Evolutionary conservation across 2,888 invertebrate species (phyloP).

Genomic region (Psylliodes chrysocephalus): DNA sequence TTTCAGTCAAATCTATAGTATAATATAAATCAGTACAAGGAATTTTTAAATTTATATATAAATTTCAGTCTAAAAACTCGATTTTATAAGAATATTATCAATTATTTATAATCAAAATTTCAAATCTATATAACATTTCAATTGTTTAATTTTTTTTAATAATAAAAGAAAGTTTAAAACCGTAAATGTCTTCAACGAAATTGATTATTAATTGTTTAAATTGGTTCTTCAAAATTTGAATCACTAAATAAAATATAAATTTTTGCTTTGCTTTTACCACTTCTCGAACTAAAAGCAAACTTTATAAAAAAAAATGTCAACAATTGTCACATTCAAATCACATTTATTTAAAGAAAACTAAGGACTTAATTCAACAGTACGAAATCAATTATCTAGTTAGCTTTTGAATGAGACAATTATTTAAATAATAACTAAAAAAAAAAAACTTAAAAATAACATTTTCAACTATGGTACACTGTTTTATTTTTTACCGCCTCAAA

Average conservation of each 20-base stretch:
- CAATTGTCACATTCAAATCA: constrained; percentile 35
- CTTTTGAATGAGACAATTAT: constrained; percentile 5
- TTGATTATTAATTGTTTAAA: too few species aligned
- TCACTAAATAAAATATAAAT: too few species aligned
- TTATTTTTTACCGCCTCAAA: too few species aligned
- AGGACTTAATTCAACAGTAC: constrained; percentile 34
- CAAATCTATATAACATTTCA: not conserved
- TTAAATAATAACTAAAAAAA: constrained; percentile 1
- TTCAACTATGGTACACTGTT: constrained; percentile 21
- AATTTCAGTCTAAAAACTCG: too few species aligned
- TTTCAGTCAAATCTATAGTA: too few species aligned
- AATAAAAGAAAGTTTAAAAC: not conserved
- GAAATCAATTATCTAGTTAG: not conserved
- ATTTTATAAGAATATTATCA: too few species aligned
- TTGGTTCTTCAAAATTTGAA: too few species aligned
- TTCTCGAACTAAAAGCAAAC: constrained; percentile 7
- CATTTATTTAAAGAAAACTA: constrained; percentile 28
- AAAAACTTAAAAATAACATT: constrained; percentile 47
- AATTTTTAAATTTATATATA: too few species aligned
- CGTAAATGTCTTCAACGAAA: too few species aligned
- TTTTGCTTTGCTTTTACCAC: not conserved
- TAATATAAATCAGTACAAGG: too few species aligned
- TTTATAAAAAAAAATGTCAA: constrained; percentile 19
- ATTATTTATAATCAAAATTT: too few species aligned
- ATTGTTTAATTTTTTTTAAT: not conserved